A percentile compares a stretch with the other conserved stretches of the same genome.
These are phyloP conservation scores for Lysandra bellargus DNA, from an alignment of 2,888 invertebrate species.

Conservation along the genomic window DNA sequence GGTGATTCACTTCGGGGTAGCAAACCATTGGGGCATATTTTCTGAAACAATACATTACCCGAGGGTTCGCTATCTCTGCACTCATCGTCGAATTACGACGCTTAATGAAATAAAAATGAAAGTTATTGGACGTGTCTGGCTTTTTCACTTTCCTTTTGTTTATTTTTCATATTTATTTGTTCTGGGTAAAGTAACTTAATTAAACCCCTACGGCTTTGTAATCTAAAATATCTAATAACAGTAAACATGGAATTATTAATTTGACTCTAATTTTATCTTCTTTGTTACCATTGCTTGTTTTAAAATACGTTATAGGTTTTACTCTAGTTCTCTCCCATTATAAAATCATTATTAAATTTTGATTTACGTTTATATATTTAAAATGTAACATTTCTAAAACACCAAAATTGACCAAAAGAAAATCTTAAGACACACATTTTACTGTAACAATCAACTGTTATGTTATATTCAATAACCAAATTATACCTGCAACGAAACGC, in stretches of 20 bases:
- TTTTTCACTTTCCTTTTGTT: slow-evolving; percentile 32
- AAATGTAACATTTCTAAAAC: no score
- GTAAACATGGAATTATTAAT: background rate
- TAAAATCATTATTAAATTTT: no score
- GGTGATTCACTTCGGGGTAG: slow-evolving; percentile 46
- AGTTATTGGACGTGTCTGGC: slow-evolving; percentile 31
- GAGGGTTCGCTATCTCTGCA: slow-evolving; percentile 44
- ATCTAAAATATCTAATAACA: background rate
- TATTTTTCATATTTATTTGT: background rate
- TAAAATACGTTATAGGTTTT: no score
- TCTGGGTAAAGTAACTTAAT: background rate
- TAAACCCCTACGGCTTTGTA: background rate
- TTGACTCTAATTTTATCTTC: background rate
- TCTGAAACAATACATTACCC: slow-evolving; percentile 44
- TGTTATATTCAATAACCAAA: slow-evolving; percentile 23
- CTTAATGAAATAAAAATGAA: slow-evolving; percentile 38
- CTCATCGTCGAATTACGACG: slow-evolving; percentile 42
- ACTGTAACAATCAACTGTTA: background rate
- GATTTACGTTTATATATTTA: no score
- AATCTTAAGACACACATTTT: background rate
- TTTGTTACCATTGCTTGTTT: no score
- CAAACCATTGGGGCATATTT: slow-evolving; percentile 40
- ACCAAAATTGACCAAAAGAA: background rate
- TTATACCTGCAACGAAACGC: slow-evolving; percentile 33
- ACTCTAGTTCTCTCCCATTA: no score